phyloP scores from a whole-genome alignment of 2,888 invertebrate genomes.

The Pocota personata region DNA sequence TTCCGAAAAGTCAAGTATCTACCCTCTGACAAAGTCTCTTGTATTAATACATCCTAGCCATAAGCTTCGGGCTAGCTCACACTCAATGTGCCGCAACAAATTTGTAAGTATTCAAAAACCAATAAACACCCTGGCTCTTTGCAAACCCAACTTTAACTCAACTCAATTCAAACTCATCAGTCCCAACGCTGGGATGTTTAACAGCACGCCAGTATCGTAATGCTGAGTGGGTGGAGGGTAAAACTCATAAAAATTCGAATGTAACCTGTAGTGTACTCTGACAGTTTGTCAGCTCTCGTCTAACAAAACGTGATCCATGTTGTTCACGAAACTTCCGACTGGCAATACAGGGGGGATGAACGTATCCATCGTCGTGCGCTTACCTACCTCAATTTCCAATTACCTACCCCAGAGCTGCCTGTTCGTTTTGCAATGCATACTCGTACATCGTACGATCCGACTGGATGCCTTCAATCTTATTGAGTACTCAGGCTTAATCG shows the following conservation, averaged over 20 bases:
- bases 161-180: background rate
- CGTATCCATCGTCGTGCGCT: background rate
- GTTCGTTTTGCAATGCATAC: slow-evolving; percentile 38
- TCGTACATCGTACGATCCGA: background rate
- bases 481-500: slow-evolving; percentile 53
- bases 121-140: slow-evolving; percentile 19
- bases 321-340: slow-evolving; percentile 12
- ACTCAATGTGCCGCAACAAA: background rate
- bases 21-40: too few species aligned
- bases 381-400: slow-evolving; percentile 61
- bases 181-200: background rate
- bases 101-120: slow-evolving; percentile 30
- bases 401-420: slow-evolving; percentile 29
- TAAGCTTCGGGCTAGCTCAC: background rate
- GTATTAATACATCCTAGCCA: background rate
- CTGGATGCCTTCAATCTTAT: slow-evolving; percentile 50
- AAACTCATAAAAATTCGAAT: slow-evolving; percentile 6
- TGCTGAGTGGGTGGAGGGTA: background rate
- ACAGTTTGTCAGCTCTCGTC: slow-evolving; percentile 52
- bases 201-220: too few species aligned
- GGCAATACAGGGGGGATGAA: background rate
- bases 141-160: background rate
- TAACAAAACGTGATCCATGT: slow-evolving; percentile 44
- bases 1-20: too few species aligned
- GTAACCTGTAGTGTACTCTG: slow-evolving; percentile 15